Evolutionary conservation across 2,113 vertebrate genomes (phyloP), one percentile per base, ranked within the genome.

Genomic region (Fulmarus glacialis): DNA sequence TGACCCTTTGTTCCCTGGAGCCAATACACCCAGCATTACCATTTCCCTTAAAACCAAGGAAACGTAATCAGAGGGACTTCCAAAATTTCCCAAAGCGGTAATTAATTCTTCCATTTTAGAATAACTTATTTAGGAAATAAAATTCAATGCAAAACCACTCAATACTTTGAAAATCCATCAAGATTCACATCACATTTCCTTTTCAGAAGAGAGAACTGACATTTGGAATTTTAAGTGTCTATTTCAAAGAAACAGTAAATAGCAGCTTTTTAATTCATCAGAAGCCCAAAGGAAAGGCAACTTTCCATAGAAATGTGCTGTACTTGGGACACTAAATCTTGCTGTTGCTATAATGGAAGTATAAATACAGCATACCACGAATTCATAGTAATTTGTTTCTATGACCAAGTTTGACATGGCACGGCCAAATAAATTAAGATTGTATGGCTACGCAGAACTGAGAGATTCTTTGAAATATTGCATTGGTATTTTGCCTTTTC

Each of bases 171-270:
- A 97, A 90, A 90, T 36, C 42, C 58, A 94, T 97, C 91, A 84
- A 64, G 83, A 97, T 97, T 96, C 94, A 73, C 66, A 59, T 79
- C 90, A 89, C 85, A 89, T 60, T 87, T 71, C 40, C 38, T 78
- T 94, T 91, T 83, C 74, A 87, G 77, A 94, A 94, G 45, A 1
- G 1, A 93, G 91, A 92, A 96, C 53, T 71, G 84, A 47, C 88
- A 94, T 92, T 91, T 93, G 58, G 94, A 95, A 95, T 94, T 89
- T 94, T 82, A 95, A 95, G 84, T n/a, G 66, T 70, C 48, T 30
- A 85, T 95, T 95, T 97, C 95, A 97, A 95, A 95, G 89, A 89
- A 95, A 91, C 53, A 89, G 72, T 94, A 96, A 97, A 97, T 56
- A 96, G 68, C 74, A 84, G 71, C 45, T 96, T 94, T 93, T 93